These are phyloP conservation scores for Borostomias antarcticus DNA, from an alignment of 2,797 vertebrate genomes.

Conservation along the genomic window DNA sequence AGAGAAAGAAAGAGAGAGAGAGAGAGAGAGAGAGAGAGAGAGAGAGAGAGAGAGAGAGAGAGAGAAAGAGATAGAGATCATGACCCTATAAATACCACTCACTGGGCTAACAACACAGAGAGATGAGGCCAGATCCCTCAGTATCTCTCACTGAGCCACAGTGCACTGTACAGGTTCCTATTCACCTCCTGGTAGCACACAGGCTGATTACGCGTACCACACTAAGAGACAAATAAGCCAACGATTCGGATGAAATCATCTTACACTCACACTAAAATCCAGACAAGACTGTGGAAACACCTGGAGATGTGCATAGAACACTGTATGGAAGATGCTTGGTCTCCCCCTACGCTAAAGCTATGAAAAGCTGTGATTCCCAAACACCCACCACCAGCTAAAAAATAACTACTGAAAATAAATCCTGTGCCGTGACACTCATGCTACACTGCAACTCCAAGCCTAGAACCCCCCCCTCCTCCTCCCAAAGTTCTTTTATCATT, in stretches of 20 bases:
- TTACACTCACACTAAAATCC: background rate
- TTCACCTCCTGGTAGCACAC: background rate
- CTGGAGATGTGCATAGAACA: slow-evolving; percentile 42
- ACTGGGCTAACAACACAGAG: background rate
- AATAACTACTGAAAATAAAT: slow-evolving; percentile 61
- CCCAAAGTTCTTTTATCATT: background rate
- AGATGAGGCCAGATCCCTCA: background rate
- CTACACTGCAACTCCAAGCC: slow-evolving; percentile 48
- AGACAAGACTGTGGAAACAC: slow-evolving; percentile 3
- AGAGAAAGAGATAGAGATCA: background rate
- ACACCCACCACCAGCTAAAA: slow-evolving; percentile 64
- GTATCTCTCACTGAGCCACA: background rate
- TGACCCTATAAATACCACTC: background rate
- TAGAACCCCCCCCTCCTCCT: background rate
- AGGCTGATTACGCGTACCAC: background rate
- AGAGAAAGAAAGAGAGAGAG: background rate
- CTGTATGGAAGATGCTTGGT: background rate
- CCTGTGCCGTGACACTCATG: slow-evolving; percentile 43
- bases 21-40: background rate
- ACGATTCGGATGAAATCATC: background rate
- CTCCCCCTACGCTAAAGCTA: slow-evolving; percentile 54
- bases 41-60: background rate
- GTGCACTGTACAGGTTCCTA: background rate
- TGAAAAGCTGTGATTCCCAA: slow-evolving; percentile 63
- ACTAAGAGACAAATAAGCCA: background rate